These are phyloP conservation scores for Achlya flavicornis DNA, from an alignment of 2,888 invertebrate species.

Conservation along the genomic window DNA sequence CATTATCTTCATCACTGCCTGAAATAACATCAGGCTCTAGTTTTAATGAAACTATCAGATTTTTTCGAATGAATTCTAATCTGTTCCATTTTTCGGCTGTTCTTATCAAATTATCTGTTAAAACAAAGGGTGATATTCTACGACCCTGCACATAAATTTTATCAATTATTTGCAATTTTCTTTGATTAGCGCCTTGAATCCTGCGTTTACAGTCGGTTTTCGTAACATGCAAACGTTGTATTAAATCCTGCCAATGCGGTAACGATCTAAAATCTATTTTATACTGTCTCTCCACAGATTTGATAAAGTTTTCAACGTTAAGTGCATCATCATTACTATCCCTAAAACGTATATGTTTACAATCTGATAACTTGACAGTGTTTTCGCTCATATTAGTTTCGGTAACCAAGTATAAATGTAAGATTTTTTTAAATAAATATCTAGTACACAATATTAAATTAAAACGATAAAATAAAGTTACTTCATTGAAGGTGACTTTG, in stretches of 20 bases:
- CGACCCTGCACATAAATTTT: conserved; percentile 57
- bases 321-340: conserved; percentile 41
- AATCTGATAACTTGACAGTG: conserved; percentile 31
- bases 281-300: conserved; percentile 54
- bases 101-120: conserved; percentile 57
- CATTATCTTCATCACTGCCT: conserved; percentile 8
- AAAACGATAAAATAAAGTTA: not conserved
- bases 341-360: conserved; percentile 60
- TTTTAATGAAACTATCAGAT: conserved; percentile 20
- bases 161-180: conserved; percentile 59
- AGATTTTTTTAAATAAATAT: not conserved
- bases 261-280: conserved; percentile 59
- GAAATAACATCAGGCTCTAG: conserved; percentile 15
- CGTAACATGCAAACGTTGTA: conserved; percentile 51
- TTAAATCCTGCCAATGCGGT: conserved; percentile 61
- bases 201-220: conserved; percentile 51
- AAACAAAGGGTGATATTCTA: conserved; percentile 63
- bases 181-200: conserved; percentile 52
- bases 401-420: not conserved
- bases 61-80: conserved; percentile 31
- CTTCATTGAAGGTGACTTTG: not conserved
- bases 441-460: not conserved
- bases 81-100: conserved; percentile 59
- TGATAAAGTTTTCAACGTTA: conserved; percentile 57
- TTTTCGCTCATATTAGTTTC: conserved; percentile 29